Conservation (phyloP, 2,888 invertebrate genomes). For the Acronicta psi region DNA sequence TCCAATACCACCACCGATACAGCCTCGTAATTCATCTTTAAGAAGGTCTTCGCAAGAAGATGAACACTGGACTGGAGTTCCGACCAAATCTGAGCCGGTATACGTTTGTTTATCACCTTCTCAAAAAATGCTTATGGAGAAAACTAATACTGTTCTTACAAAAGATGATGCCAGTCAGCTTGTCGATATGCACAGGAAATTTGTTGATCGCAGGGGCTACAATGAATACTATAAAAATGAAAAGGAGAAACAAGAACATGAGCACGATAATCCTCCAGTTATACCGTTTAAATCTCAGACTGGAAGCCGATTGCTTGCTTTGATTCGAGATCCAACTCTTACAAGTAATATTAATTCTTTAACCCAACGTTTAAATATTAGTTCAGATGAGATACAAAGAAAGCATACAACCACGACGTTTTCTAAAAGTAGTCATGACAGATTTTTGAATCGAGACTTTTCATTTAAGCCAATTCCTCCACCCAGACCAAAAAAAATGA, state of each 20-base stretch:
- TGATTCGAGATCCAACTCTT: constrained; percentile 88
- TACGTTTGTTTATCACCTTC: constrained; percentile 93
- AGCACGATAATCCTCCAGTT: constrained; percentile 58
- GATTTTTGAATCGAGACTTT: constrained; percentile 48
- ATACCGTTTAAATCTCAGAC: constrained; percentile 86
- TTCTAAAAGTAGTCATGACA: constrained; percentile 50
- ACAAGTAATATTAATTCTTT: constrained; percentile 71
- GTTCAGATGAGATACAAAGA: constrained; percentile 62
- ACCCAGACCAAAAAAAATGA: constrained; percentile 78
- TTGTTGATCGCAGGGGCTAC: constrained; percentile 89
- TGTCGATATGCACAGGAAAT: constrained; percentile 92
- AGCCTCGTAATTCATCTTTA: constrained; percentile 80
- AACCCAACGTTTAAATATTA: constrained; percentile 62
- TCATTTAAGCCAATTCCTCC: constrained; percentile 80
- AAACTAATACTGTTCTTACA: constrained; percentile 82
- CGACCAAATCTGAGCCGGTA: constrained; percentile 89
- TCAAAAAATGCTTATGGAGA: constrained; percentile 90
- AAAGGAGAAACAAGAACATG: constrained; percentile 51
- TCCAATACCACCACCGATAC: constrained; percentile 77
- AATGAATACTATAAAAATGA: constrained; percentile 76
- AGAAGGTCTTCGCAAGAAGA: constrained; percentile 77
- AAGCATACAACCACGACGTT: constrained; percentile 45
- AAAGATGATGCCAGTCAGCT: constrained; percentile 90
- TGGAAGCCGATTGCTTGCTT: constrained; percentile 90
- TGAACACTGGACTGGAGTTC: constrained; percentile 89